These are phyloP conservation scores for Ailurus styani DNA, from an alignment of 2,113 vertebrate genomes.

Conservation along the genomic window DNA sequence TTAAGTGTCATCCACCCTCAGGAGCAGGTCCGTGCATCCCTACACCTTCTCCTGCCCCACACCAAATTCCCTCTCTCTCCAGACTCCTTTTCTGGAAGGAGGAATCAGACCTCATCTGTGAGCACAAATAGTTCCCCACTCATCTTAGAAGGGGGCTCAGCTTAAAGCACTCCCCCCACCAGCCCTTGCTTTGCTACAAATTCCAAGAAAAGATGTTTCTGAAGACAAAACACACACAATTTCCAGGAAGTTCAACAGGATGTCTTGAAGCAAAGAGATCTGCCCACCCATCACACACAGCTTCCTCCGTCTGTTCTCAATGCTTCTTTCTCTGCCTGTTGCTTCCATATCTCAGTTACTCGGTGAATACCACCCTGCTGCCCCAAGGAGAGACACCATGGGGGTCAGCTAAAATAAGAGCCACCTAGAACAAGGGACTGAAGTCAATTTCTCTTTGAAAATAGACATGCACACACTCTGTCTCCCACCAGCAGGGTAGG, in stretches of 20 bases:
- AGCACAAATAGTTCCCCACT: neutral
- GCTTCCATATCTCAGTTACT: accelerated
- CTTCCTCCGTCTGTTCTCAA: neutral
- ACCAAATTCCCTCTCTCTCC: neutral
- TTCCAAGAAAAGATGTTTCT: neutral
- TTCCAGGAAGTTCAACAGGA: neutral
- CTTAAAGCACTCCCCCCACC: neutral
- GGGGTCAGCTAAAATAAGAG: neutral
- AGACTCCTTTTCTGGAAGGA: neutral
- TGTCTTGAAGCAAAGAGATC: neutral
- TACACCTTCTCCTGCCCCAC: too few relatives aligned
- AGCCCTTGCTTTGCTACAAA: neutral
- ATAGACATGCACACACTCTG: neutral
- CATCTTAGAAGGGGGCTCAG: neutral
- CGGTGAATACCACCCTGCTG: neutral
- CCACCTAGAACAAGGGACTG: neutral
- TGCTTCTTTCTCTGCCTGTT: accelerated
- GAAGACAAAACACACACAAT: neutral
- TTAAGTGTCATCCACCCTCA: neutral
- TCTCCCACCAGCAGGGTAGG: neutral
- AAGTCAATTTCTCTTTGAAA: neutral
- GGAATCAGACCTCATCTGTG: neutral
- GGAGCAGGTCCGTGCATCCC: neutral
- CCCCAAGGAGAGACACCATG: neutral
- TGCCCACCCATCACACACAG: neutral